A percentile compares a stretch with the other conserved stretches of the same genome.
phyloP scores from a whole-genome alignment of 2,113 vertebrate genomes.

The Irena cyanogastra region DNA sequence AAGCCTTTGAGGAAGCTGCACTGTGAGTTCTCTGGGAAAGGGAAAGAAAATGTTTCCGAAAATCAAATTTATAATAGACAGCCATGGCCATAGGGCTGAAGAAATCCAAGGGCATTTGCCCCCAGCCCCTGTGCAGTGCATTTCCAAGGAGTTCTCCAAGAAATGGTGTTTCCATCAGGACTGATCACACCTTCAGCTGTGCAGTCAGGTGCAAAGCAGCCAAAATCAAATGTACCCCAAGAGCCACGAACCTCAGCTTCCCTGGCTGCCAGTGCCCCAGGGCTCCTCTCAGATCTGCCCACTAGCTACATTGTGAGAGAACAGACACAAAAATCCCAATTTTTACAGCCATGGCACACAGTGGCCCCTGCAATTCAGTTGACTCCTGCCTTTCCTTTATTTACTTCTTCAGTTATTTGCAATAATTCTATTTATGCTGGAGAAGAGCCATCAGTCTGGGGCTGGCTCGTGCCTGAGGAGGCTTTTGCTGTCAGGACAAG shows the following conservation, averaged over 20 bases:
- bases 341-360: neutral
- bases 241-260: neutral
- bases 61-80: neutral
- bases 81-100: fast-evolving
- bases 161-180: fast-evolving
- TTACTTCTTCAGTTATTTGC: neutral
- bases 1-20: neutral
- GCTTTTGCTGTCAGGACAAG: neutral
- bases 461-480: fast-evolving
- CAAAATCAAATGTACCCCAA: neutral
- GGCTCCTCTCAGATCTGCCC: neutral
- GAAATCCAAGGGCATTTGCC: fast-evolving
- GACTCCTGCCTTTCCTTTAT: neutral
- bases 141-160: neutral
- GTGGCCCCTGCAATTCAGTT: neutral
- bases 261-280: neutral
- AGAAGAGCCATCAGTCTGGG: neutral
- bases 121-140: neutral
- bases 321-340: neutral
- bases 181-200: neutral
- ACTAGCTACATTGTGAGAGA: fast-evolving
- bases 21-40: neutral
- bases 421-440: neutral
- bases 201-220: neutral
- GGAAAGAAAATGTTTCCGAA: neutral